Evolutionary conservation across 2,113 vertebrate genomes (phyloP), one percentile per base, ranked within the genome.

Genomic region (Corythoichthys haematopterus): DNA sequence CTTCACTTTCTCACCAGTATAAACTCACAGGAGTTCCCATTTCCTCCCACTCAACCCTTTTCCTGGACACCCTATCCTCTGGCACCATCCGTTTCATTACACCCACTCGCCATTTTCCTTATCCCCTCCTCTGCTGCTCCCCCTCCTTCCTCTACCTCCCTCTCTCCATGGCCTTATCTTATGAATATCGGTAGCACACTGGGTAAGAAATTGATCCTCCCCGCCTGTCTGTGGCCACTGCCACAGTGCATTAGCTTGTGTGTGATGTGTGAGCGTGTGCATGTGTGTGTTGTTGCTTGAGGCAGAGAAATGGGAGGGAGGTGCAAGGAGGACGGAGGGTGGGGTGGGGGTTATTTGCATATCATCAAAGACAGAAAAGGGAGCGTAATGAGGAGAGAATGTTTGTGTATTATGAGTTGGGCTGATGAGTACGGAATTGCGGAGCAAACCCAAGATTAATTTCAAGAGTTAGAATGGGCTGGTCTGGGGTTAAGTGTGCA

Each of bases 141-240:
- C 65, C 38, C 50, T 68, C 53, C 56, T 53, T 63, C 64, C 47
- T 70, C 48, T 67, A 67, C 64, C 72, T 48, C 72, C n/a, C 62
- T 80, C 53, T 68, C 83, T 28, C 20, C 82, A 73, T 83, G 78
- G 82, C 85, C 87, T 90, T 90, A 90, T 92, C 89, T 89, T 86
- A 84, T 89, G 83, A 90, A 90, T 88, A 88, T 89, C 87, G 84
- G 83, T 83, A 84, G 80, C 87, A 89, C 86, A 90, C 85, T 90
- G 89, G 88, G 87, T 88, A 85, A 90, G 88, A 89, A 90, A 90
- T 89, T 87, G 87, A 90, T 90, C 90, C 84, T 91, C 85, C 81
- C 80, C 67, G 88, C 87, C 85, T 88, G 88, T 88, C 88, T 85
- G 80, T 87, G 87, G 85, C 88, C 84, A 58, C 82, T 88, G 85